Evolutionary conservation across 2,113 vertebrate species (phyloP).

Genomic region (Antennarius striatus): DNA sequence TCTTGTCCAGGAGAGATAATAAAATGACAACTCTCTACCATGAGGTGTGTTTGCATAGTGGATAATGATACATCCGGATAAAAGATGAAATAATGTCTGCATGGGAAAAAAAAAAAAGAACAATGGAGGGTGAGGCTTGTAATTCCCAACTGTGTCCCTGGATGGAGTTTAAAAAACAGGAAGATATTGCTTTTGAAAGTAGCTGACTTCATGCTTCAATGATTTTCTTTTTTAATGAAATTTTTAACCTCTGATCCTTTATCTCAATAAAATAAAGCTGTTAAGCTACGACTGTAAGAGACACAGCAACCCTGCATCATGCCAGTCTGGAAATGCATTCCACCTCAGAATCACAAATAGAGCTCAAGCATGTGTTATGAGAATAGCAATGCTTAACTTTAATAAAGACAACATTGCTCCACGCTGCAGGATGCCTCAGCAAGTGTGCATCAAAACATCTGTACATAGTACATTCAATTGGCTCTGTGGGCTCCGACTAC

Average conservation of each 20-base stretch:
- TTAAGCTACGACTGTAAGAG: slow-evolving; percentile 17
- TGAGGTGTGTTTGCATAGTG: too few relatives aligned
- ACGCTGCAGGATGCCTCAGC: slow-evolving; percentile 55
- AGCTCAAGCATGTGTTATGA: slow-evolving; percentile 46
- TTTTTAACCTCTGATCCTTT: slow-evolving; percentile 17
- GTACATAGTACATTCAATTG: slow-evolving; percentile 46
- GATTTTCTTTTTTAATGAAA: slow-evolving; percentile 28
- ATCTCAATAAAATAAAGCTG: slow-evolving; percentile 39
- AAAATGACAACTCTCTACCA: neutral
- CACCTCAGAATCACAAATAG: slow-evolving; percentile 26
- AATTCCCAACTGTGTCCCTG: neutral
- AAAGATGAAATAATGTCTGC: neutral
- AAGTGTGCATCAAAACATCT: slow-evolving; percentile 61
- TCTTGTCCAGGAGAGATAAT: neutral
- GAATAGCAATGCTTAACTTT: slow-evolving; percentile 62
- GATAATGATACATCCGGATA: neutral
- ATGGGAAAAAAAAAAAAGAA: neutral
- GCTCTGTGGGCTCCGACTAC: slow-evolving; percentile 43
- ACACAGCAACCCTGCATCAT: slow-evolving; percentile 9
- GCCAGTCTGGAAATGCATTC: slow-evolving; percentile 13
- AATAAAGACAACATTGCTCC: slow-evolving; percentile 67
- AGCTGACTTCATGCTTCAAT: slow-evolving; percentile 16
- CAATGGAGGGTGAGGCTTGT: neutral
- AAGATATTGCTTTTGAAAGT: slow-evolving; percentile 17
- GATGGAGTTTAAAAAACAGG: slow-evolving; percentile 1